phyloP scores from a whole-genome alignment of 2,113 vertebrate species.

The Podarcis muralis region DNA sequence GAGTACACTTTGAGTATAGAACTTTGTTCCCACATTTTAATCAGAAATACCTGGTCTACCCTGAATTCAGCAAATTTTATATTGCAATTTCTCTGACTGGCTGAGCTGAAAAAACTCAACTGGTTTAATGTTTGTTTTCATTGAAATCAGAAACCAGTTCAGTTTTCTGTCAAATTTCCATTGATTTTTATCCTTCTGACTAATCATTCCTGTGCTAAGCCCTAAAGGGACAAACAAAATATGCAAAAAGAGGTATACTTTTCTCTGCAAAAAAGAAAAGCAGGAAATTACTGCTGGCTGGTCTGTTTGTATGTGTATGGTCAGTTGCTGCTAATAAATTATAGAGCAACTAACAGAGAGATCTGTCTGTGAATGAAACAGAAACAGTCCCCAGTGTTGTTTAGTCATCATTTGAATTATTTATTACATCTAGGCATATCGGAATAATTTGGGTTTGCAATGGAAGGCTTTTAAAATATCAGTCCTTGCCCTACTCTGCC shows the following conservation, averaged over 20 bases:
- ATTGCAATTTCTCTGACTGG: neutral
- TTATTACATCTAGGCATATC: rapidly evolving
- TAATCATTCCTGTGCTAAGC: neutral
- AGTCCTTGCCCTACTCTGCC: conserved; percentile 67
- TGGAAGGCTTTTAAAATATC: rapidly evolving
- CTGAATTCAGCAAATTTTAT: neutral
- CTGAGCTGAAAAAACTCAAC: neutral
- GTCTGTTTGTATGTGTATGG: neutral
- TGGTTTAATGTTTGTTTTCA: neutral
- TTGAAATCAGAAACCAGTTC: neutral
- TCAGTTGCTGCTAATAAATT: conserved; percentile 1
- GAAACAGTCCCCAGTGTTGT: neutral
- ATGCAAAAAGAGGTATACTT: neutral
- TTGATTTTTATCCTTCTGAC: neutral
- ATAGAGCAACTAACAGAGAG: neutral
- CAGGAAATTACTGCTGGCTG: neutral
- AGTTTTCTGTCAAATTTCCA: neutral
- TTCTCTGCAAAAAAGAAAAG: neutral
- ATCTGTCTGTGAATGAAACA: rapidly evolving
- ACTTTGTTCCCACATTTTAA: neutral
- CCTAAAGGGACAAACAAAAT: neutral
- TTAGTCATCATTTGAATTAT: neutral
- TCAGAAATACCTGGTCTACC: too few relatives aligned
- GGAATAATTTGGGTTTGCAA: rapidly evolving
- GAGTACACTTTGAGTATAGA: neutral